Percentiles rank a stretch among this genome's conserved stretches.
Conservation (phyloP, 2,113 vertebrate genomes). For the Oxyura jamaicensis region DNA sequence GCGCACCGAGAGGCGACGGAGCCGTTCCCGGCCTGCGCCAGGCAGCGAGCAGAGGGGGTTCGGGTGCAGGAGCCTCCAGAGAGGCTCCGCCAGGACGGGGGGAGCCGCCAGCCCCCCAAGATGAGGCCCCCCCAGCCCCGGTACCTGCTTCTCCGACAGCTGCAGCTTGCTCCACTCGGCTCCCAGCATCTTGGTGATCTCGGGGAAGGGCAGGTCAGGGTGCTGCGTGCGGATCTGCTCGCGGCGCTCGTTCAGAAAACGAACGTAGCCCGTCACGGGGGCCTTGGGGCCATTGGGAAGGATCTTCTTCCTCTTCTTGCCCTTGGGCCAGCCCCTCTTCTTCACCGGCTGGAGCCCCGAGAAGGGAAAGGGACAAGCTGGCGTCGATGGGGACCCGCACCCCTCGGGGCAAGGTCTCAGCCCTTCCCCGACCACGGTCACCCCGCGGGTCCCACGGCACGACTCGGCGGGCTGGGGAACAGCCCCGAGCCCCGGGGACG, state of each 20-base stretch:
- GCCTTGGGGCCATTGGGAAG: conserved; percentile 97
- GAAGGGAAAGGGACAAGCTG: background rate
- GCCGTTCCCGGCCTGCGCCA: background rate
- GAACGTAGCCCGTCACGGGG: conserved; percentile 92
- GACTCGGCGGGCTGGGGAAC: accelerated
- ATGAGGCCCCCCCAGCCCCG: background rate
- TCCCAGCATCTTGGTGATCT: conserved; percentile 97
- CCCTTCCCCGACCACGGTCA: accelerated
- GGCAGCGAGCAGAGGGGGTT: background rate
- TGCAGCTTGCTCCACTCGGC: conserved; percentile 95
- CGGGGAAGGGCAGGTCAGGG: conserved; percentile 93
- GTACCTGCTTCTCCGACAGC: conserved; percentile 88
- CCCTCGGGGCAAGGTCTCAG: background rate
- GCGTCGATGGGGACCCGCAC: accelerated
- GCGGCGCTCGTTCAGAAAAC: conserved; percentile 92
- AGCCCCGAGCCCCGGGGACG: background rate
- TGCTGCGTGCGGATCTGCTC: conserved; percentile 92
- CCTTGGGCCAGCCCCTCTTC: conserved; percentile 97
- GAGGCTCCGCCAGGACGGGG: background rate
- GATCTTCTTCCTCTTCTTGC: conserved; percentile 98
- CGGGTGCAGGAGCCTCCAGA: background rate
- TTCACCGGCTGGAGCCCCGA: conserved; percentile 83
- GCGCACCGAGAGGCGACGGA: background rate
- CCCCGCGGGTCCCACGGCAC: background rate
- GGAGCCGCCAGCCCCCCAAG: background rate